Base-by-base conservation (phyloP, 2,113 vertebrate species). In the Tupaia chinensis region DNA sequence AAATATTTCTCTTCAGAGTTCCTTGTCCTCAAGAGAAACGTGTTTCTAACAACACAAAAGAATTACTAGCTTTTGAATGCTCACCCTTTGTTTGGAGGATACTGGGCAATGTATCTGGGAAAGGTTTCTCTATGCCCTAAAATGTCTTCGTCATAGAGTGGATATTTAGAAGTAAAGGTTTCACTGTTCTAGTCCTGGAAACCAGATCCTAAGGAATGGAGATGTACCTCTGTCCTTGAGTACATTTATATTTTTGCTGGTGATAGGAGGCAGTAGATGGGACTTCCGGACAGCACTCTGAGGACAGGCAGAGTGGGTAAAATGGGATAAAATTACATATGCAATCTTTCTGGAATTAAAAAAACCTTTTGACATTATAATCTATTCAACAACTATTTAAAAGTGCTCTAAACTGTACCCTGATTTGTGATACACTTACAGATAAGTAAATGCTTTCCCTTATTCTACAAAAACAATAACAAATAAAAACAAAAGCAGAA, bases 1-100 rank as follows among this genome's bases (percentile, higher is more conserved):
- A 91, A 72, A 91, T 88, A 88, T 4, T 76, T 96, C 1, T 65
- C 76, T 87, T 89, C 54, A 81, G 66, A n/a, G 65, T 11, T 72
- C 56, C 3, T n/a, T 80, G 20, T n/a, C 65, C 23, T 89, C 23
- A 44, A 20, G 56, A 89, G 23, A 85, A 77, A 72, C 29, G 17
- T 93, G 72, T 80, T 74, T 93, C 54, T 74, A 85, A 76, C 20
- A 91, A 87, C 56, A 91, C 23, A 14, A 10, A 15, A 68, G 19
- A 76, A 32, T 54, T 27, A 17, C n/a, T 76, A 89, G 32, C 58
- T 68, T 54, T 77, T 82, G n/a, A 63, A 74, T 3, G 15, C 3
- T 56, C 53, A 3, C 19, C n/a, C 70, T 60, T 73, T 60, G 9
- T 83, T 89, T 25, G 17, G 4, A 54, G 54, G 60, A 63, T 19